Percentiles rank a stretch among this genome's conserved stretches.
Conservation (phyloP, 2,797 vertebrate genomes). For the Emys orbicularis region DNA sequence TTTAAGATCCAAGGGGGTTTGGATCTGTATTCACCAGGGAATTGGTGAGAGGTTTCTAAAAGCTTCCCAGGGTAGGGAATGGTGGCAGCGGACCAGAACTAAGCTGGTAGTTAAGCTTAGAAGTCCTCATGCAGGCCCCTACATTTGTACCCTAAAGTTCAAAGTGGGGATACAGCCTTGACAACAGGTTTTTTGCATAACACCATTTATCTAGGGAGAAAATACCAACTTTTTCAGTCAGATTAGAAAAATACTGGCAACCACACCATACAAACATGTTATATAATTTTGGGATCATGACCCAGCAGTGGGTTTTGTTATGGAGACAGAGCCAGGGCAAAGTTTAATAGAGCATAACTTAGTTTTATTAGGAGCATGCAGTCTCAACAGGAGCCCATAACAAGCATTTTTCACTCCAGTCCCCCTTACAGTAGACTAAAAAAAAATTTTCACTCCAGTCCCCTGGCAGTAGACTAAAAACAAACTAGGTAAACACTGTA, state of each 20-base stretch:
- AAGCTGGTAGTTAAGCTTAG: no score
- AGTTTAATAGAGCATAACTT: background rate
- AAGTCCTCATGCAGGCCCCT: no score
- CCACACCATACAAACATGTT: background rate
- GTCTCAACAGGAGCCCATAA: background rate
- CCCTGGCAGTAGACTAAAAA: background rate
- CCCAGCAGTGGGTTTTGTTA: accelerated
- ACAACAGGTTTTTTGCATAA: background rate
- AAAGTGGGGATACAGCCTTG: no score
- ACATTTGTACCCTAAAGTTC: no score
- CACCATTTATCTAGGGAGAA: background rate
- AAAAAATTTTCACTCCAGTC: background rate
- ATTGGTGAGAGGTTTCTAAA: no score
- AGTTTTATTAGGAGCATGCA: background rate
- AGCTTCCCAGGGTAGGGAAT: no score
- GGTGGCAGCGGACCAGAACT: no score
- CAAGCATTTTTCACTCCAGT: constrained; percentile 5
- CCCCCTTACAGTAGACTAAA: background rate
- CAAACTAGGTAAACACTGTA: background rate
- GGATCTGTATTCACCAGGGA: no score
- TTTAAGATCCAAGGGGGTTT: no score
- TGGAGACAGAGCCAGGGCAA: background rate
- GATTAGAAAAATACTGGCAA: background rate
- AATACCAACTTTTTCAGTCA: background rate
- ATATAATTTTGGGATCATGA: background rate